These are phyloP conservation scores for Neria commutata DNA, from an alignment of 2,888 invertebrate genomes.

Conservation along the genomic window DNA sequence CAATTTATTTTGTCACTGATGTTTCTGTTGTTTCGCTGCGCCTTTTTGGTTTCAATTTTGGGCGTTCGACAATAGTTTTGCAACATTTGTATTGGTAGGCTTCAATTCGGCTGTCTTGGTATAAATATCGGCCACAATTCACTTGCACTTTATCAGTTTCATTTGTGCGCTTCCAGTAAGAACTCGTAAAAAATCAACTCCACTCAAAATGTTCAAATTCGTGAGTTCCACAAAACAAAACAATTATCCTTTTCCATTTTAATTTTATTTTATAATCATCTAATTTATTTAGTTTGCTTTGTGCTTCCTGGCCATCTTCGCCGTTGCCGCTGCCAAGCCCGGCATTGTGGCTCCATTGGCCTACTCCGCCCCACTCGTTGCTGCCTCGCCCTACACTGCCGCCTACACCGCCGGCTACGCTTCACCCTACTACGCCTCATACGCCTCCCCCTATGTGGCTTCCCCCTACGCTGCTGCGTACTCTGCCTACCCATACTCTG, in stretches of 20 bases:
- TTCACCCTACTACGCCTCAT: conserved; percentile 51
- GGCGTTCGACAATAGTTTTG: too few species aligned
- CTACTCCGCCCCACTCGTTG: conserved; percentile 40
- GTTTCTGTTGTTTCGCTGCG: too few species aligned
- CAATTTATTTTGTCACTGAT: too few species aligned
- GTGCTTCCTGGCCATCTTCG: conserved; percentile 47
- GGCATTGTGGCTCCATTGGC: conserved; percentile 38
- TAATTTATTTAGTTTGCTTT: conserved; percentile 39
- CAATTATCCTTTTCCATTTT: background rate
- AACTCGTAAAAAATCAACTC: too few species aligned
- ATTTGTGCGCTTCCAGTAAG: too few species aligned
- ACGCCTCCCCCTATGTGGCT: conserved; percentile 60
- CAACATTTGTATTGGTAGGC: too few species aligned
- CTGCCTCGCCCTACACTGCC: conserved; percentile 46
- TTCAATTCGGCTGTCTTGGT: too few species aligned
- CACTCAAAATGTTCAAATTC: conserved; percentile 55
- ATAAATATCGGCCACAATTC: too few species aligned
- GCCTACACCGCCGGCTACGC: conserved; percentile 49
- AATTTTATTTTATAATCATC: background rate
- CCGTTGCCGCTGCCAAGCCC: conserved; percentile 47
- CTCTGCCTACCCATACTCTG: conserved; percentile 44
- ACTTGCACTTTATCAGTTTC: too few species aligned
- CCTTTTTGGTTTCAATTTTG: too few species aligned
- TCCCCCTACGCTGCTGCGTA: conserved; percentile 59
- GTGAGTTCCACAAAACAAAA: conserved; percentile 41